phyloP scores from a whole-genome alignment of 2,888 invertebrate species.

The Lucinisca nassula region DNA sequence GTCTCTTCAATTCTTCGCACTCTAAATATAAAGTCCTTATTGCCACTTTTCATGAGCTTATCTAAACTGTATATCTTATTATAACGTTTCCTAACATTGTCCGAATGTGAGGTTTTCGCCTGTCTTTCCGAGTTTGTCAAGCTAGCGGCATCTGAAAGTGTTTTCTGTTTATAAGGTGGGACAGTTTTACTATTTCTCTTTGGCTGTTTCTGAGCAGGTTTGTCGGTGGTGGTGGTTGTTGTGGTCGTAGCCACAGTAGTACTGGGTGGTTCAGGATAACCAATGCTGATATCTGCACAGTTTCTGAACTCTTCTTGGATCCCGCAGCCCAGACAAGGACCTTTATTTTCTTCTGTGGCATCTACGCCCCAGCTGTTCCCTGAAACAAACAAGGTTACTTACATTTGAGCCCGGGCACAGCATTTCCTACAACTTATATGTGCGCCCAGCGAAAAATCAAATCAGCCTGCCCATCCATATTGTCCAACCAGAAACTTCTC shows the following conservation, averaged over 20 bases:
- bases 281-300: conserved; percentile 94
- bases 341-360: conserved; percentile 95
- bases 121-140: background rate
- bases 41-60: background rate
- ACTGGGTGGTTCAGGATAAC: conserved; percentile 4
- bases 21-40: background rate
- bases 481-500: too few relatives aligned
- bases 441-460: too few relatives aligned
- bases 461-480: too few relatives aligned
- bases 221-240: background rate
- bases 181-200: background rate
- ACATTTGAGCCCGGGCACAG: too few relatives aligned
- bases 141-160: background rate
- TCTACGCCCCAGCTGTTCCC: conserved; percentile 95
- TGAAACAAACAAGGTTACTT: too few relatives aligned
- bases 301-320: conserved; percentile 96
- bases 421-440: too few relatives aligned
- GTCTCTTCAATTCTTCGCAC: background rate
- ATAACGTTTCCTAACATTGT: background rate
- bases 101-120: too few relatives aligned
- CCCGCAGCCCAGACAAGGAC: conserved; percentile 94
- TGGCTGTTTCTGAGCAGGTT: too few relatives aligned
- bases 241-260: background rate
- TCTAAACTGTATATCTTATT: background rate
- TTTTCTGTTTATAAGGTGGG: background rate